These are phyloP conservation scores for Mesitornis unicolor DNA, from an alignment of 2,113 vertebrate genomes.

Conservation along the genomic window DNA sequence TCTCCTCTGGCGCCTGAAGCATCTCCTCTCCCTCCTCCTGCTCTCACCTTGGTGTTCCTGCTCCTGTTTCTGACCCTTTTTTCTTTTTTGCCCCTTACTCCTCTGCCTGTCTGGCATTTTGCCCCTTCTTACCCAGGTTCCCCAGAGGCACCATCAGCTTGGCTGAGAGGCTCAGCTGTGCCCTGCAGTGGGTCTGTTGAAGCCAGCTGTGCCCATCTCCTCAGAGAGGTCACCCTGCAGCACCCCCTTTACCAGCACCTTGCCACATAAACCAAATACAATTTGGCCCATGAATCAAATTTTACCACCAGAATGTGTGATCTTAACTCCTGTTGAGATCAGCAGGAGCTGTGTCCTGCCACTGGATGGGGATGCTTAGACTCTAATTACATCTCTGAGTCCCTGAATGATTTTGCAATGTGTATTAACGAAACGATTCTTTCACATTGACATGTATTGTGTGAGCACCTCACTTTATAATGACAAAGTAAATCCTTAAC, in stretches of 20 bases:
- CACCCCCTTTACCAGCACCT: not conserved
- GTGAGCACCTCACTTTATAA: not conserved
- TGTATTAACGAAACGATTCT: not conserved
- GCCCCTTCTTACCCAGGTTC: not conserved
- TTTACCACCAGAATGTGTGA: not conserved
- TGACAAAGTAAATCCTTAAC: not conserved
- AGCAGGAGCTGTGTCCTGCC: not conserved
- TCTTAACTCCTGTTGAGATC: not conserved
- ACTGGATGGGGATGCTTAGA: not conserved
- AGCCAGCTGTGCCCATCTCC: not conserved
- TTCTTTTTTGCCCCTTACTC: not conserved
- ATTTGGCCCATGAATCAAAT: not conserved
- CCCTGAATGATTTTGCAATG: not conserved
- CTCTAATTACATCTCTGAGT: not conserved
- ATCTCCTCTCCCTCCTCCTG: not conserved
- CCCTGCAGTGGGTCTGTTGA: too few species aligned
- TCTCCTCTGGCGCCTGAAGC: not conserved
- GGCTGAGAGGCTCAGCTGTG: not conserved
- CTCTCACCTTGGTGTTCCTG: not conserved
- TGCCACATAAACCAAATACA: not conserved
- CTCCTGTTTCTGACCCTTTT: not conserved
- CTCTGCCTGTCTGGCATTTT: not conserved
- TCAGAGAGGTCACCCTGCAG: not conserved
- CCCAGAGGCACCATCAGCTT: not conserved
- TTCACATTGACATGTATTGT: not conserved